Evolutionary conservation across 2,113 vertebrate genomes (phyloP), one percentile per base, ranked within the genome.

Genomic region (Rhombomys opimus): DNA sequence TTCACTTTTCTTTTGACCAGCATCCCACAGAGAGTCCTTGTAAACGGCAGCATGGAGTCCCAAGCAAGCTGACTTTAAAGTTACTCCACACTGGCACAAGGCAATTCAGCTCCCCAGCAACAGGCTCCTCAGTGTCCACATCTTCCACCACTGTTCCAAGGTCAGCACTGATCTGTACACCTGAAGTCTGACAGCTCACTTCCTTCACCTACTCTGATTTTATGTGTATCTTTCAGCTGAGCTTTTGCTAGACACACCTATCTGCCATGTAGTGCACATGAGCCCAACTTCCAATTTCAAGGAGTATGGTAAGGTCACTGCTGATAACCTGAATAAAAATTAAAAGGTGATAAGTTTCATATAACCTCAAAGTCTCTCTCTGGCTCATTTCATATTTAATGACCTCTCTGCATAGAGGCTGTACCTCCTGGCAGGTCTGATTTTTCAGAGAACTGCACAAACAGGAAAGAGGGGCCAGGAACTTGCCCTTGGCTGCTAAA

Each of bases 291-390:
- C 38, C 2, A 73, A 68, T 57, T 87, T 89, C 5, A 85, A 91
- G 10, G 35, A 52, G 23, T 38, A 82, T 20, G 57, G 13, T 18
- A 8, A 89, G 90, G 57, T 90, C 63, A 86, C 82, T 92, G 93
- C 87, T 72, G 76, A 85, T 54, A 81, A 68, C 8, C 22, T 89
- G 61, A 91, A 95, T 5, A 46, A 91, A 90, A 91, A 88, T 52
- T 46, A 81, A 77, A 70, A 59, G 41, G 41, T 68, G 61, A 68
- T 20, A 38, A 75, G 4, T 80, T 90, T 86, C 25, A 50, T 30
- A 57, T n/a, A 80, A 81, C 41, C 61, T 87, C 59, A 14, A 92
- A 86, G 91, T 9, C 81, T 50, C 65, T 86, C 90, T 59, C 52
- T 85, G 22, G 2, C 57, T 14, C 2, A 13, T 23, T 9, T 4